Percentiles rank a stretch among this genome's conserved stretches.
phyloP scores from a whole-genome alignment of 2,888 invertebrate genomes.

The Cerastis rubricosa region DNA sequence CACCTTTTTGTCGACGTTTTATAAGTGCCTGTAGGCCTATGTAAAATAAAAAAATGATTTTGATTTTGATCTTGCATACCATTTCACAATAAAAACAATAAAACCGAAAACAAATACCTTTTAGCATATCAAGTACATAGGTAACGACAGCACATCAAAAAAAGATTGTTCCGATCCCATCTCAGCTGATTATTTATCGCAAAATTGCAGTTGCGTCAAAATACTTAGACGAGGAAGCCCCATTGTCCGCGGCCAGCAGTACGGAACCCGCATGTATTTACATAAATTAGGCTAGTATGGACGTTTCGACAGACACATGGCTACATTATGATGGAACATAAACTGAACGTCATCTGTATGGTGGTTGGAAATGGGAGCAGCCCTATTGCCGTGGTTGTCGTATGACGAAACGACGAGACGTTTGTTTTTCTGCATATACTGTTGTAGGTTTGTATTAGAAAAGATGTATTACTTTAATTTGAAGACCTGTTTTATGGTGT shows the following conservation, averaged over 20 bases:
- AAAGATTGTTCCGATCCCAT: conserved; percentile 51
- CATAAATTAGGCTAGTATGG: conserved; percentile 57
- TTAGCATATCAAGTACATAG: not conserved
- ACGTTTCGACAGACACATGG: conserved; percentile 46
- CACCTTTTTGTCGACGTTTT: too few species aligned
- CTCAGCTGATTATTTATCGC: conserved; percentile 53
- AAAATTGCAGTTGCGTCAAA: conserved; percentile 55
- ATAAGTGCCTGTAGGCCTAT: too few species aligned
- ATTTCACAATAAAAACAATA: not conserved
- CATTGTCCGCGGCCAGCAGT: conserved; percentile 73
- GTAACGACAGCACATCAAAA: conserved; percentile 11
- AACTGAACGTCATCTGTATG: not conserved
- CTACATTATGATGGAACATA: conserved; percentile 2
- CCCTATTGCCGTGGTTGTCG: not conserved
- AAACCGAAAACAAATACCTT: not conserved
- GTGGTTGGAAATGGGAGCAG: conserved; percentile 14
- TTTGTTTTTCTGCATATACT: not conserved
- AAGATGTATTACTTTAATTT: not conserved
- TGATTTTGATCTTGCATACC: not conserved
- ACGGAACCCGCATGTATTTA: conserved; percentile 70
- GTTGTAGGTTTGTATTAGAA: not conserved
- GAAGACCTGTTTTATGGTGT: not conserved
- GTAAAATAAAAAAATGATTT: too few species aligned
- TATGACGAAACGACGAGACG: not conserved
- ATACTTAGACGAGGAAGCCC: conserved; percentile 64